Evolutionary conservation across 2,113 vertebrate genomes (phyloP).

Genomic region (Mesitornis unicolor): DNA sequence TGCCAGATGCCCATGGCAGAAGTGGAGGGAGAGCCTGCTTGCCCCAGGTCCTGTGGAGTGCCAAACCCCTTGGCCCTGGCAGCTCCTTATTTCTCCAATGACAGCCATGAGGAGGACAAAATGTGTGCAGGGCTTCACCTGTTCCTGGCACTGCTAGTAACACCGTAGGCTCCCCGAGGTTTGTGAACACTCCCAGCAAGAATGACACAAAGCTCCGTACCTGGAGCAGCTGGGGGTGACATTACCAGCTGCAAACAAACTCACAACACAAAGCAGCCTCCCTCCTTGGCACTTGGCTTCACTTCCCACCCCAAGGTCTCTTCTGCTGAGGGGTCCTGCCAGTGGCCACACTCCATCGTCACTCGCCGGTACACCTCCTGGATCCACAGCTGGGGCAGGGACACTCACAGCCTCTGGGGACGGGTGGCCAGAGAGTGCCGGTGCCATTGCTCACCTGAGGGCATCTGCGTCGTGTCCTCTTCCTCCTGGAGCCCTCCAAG

Average conservation of each 20-base stretch:
- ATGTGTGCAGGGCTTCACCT: background rate
- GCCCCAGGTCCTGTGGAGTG: background rate
- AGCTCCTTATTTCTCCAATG: background rate
- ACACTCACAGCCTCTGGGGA: background rate
- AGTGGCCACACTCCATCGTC: background rate
- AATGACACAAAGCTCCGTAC: background rate
- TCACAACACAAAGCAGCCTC: background rate
- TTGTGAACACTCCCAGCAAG: background rate
- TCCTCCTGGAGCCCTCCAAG: background rate
- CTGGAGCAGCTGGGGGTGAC: background rate
- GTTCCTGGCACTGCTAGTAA: background rate
- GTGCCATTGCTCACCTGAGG: background rate
- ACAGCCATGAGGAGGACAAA: background rate
- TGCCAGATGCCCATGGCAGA: background rate
- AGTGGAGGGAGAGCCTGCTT: background rate
- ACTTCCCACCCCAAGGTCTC: background rate
- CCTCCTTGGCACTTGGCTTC: background rate
- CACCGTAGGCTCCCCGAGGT: accelerated
- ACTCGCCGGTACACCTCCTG: background rate
- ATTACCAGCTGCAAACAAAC: background rate
- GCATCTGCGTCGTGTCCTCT: background rate
- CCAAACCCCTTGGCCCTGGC: background rate
- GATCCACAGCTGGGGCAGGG: background rate
- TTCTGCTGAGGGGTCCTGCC: background rate
- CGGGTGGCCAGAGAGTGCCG: too few species aligned